Conservation (phyloP, 2,888 invertebrate species). For the Leptopterna dolabrata region DNA sequence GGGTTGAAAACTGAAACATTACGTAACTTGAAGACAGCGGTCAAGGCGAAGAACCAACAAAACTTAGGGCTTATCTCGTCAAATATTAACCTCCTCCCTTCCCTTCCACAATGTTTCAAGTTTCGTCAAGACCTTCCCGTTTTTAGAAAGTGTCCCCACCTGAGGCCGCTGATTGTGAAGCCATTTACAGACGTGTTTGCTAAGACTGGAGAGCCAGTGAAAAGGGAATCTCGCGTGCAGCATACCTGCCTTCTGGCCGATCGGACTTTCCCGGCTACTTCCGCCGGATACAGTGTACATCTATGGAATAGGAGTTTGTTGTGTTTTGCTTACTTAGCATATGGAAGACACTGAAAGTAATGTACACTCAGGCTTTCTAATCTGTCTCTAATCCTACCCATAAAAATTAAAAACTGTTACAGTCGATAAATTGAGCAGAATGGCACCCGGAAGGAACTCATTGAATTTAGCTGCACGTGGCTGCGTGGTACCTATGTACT, state of each 20-base stretch:
- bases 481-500: too few species aligned
- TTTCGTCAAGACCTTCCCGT: not conserved
- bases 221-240: not conserved
- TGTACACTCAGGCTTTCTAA: not conserved
- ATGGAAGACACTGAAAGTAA: not conserved
- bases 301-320: not conserved
- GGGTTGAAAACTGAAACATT: not conserved
- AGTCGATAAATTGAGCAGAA: too few species aligned
- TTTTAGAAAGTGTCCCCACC: constrained; percentile 3
- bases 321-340: not conserved
- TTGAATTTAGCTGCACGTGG: too few species aligned
- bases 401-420: too few species aligned
- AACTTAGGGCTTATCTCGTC: not conserved
- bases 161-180: not conserved
- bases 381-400: not conserved
- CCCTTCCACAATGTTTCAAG: too few species aligned
- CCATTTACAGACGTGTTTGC: constrained; percentile 11
- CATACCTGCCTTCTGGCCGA: not conserved
- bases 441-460: too few species aligned
- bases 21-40: not conserved
- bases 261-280: not conserved
- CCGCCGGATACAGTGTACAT: not conserved
- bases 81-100: not conserved
- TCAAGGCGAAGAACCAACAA: not conserved
- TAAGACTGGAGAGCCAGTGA: not conserved